Base-by-base conservation (phyloP, 2,113 vertebrate genomes). In the Theristicus caerulescens region DNA sequence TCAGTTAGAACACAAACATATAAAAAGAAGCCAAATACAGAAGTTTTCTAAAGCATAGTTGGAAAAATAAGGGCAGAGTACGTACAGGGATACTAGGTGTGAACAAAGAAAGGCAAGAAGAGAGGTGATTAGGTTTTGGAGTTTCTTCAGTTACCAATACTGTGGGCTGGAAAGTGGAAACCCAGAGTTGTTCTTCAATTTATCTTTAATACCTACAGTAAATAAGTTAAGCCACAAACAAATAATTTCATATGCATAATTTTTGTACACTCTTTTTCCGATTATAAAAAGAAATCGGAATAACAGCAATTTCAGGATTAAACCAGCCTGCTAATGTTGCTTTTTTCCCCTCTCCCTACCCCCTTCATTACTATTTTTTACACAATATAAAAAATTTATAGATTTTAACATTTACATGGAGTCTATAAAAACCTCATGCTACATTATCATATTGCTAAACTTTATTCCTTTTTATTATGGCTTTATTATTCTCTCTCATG, bases 391-490 rank as follows among this genome's bases (percentile, higher is more conserved):
- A 91, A 95, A 86, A 94, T 91, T 94, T 96, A 97, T 95, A 94
- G 94, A 83, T 93, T 96, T 94, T 94, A 95, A 55, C 61, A 83
- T 95, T 97, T 91, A 78, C 86, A 91, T 54, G 29, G 26, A 80
- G 89, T 89, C 96, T 83, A 96, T 97, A 97, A 97, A 97, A 96
- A 70, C 71, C 46, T 84, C 52, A 25, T 95, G 47, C 34, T 87
- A 38, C 34, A 67, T 93, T 93, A 80, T 79, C 57, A 21, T 94
- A 77, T 71, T 91, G 71, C 80, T 96, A 94, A 95, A 96, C 89
- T 96, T 90, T 91, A 87, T 80, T 96, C 58, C 69, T 90, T 96
- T 96, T 97, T 96, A 90, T 96, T 95, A 94, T 62, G 40, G 38
- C 59, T 93, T 72, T 82, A 80, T 78, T 85, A 58, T 92, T 96